Conservation (phyloP, 2,113 vertebrate species). For the Alethe diademata region DNA sequence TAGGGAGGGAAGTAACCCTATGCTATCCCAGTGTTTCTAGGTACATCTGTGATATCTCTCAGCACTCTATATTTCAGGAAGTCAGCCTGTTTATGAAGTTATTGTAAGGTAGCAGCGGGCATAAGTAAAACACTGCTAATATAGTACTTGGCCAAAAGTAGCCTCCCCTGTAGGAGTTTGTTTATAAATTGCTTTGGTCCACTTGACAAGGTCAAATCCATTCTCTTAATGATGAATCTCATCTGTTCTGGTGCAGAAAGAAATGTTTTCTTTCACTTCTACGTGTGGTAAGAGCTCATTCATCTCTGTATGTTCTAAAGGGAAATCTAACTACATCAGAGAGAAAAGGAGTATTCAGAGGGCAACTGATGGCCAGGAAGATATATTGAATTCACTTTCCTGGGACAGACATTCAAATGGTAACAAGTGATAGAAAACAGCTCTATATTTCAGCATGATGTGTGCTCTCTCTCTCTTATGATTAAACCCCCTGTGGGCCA, state of each 20-base stretch:
- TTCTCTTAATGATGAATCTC: slow-evolving; percentile 93
- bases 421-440: slow-evolving; percentile 87
- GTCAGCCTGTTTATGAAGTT: slow-evolving; percentile 59
- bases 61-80: slow-evolving; percentile 66
- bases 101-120: slow-evolving; percentile 64
- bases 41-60: slow-evolving; percentile 57
- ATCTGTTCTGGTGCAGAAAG: slow-evolving; percentile 84
- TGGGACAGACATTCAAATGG: slow-evolving; percentile 80
- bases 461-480: slow-evolving; percentile 75
- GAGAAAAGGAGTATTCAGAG: slow-evolving; percentile 78
- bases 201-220: slow-evolving; percentile 97
- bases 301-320: slow-evolving; percentile 82
- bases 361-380: slow-evolving; percentile 85
- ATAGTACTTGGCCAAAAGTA: slow-evolving; percentile 69
- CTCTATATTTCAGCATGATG: slow-evolving; percentile 80
- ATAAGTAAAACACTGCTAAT: slow-evolving; percentile 65
- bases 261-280: slow-evolving; percentile 85
- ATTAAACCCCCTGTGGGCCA: slow-evolving; percentile 80
- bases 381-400: slow-evolving; percentile 85
- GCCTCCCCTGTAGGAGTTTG: slow-evolving; percentile 76
- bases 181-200: slow-evolving; percentile 94
- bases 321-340: slow-evolving; percentile 81
- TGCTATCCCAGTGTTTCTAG: slow-evolving; percentile 3
- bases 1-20: slow-evolving; percentile 44
- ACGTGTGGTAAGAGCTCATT: slow-evolving; percentile 85